A percentile compares a stretch with the other conserved stretches of the same genome.
Conservation (phyloP, 2,797 vertebrate genomes). For the Coreius guichenoti region DNA sequence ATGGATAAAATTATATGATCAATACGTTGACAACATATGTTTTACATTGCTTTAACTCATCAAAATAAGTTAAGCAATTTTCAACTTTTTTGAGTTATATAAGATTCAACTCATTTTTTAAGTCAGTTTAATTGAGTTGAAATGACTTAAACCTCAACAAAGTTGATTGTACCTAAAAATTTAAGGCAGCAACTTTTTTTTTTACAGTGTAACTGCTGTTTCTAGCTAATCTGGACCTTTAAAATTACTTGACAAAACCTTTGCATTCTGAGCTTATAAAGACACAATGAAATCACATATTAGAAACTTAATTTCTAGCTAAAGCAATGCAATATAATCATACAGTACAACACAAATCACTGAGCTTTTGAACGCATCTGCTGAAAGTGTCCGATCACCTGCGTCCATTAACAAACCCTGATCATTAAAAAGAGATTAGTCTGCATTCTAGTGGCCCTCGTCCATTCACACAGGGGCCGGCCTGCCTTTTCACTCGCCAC, state of each 20-base stretch:
- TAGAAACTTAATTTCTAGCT: neutral
- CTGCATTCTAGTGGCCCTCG: slow-evolving; percentile 40
- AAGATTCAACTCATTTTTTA: too few species aligned
- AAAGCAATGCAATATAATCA: neutral
- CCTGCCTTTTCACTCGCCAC: slow-evolving; percentile 68
- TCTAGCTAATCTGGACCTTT: neutral
- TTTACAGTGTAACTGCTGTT: neutral
- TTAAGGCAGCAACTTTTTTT: too few species aligned
- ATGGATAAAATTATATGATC: neutral
- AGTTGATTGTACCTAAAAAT: too few species aligned
- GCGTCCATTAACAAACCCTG: slow-evolving; percentile 39
- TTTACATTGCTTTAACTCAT: too few species aligned
- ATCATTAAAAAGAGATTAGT: slow-evolving; percentile 84
- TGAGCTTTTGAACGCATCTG: neutral
- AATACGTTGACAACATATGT: too few species aligned
- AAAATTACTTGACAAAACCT: neutral
- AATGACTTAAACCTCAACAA: too few species aligned
- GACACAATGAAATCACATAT: neutral
- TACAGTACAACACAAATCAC: neutral
- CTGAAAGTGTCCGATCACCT: slow-evolving; percentile 40
- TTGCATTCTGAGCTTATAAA: neutral
- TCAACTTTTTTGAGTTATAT: too few species aligned
- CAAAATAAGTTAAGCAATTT: too few species aligned
- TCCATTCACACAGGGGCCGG: slow-evolving; percentile 42
- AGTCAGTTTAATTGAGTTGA: too few species aligned